These are phyloP conservation scores for Notoglanidium macrostoma DNA, from an alignment of 2,797 vertebrate genomes.

Conservation along the genomic window DNA sequence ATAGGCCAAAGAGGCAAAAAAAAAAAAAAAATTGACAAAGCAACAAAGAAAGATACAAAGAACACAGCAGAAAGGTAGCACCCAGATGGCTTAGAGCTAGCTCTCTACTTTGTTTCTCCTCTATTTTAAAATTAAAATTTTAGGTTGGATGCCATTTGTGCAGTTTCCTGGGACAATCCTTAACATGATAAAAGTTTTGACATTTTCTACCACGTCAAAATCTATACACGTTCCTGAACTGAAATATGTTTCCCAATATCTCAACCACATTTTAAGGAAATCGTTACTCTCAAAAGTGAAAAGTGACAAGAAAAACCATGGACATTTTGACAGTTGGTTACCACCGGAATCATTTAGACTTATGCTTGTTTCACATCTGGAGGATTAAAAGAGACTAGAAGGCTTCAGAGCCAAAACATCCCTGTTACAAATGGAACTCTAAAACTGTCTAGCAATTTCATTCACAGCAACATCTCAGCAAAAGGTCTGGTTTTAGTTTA, in stretches of 20 bases:
- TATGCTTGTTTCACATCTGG: neutral
- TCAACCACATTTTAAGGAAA: neutral
- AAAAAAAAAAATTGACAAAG: too few relatives aligned
- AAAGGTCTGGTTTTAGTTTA: neutral
- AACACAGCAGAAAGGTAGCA: neutral
- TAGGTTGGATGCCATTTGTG: neutral
- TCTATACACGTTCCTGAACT: neutral
- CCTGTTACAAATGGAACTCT: neutral
- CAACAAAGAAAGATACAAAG: neutral
- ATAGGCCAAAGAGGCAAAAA: constrained; percentile 10
- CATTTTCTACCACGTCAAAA: neutral
- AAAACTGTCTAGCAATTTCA: neutral
- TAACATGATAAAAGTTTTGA: neutral
- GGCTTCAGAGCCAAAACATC: neutral
- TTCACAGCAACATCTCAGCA: neutral
- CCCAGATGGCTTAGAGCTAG: neutral
- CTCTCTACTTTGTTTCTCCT: neutral
- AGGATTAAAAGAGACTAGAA: neutral
- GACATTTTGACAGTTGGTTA: neutral
- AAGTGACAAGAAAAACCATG: neutral
- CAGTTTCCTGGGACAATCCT: neutral
- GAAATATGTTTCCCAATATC: neutral
- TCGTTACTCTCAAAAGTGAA: neutral
- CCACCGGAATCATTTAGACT: neutral
- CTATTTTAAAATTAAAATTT: neutral